Percentiles rank a stretch among this genome's conserved stretches.
These are phyloP conservation scores for Rhyzopertha dominica DNA, from an alignment of 1,140 invertebrate species.

Conservation along the genomic window DNA sequence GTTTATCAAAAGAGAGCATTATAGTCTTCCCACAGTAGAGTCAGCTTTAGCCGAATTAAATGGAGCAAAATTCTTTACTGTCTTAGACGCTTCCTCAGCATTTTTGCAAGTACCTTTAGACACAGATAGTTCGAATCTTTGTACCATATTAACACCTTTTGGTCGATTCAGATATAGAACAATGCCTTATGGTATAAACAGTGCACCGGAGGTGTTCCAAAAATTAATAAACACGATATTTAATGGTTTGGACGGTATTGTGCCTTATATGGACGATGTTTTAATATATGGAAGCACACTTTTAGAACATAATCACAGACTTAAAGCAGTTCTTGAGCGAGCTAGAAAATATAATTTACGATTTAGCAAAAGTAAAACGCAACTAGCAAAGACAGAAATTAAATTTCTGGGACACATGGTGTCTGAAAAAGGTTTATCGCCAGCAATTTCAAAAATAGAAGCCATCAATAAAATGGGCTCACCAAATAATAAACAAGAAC, in stretches of 20 bases:
- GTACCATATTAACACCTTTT: slow-evolving; percentile 24
- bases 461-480: slow-evolving; percentile 31
- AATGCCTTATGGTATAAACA: slow-evolving; percentile 24
- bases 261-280: slow-evolving; percentile 32
- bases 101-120: slow-evolving; percentile 14
- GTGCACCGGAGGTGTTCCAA: slow-evolving; percentile 25
- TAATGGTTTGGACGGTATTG: slow-evolving; percentile 21
- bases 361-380: slow-evolving; percentile 26
- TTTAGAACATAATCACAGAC: slow-evolving; percentile 26
- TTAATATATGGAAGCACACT: slow-evolving; percentile 24
- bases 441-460: slow-evolving; percentile 31
- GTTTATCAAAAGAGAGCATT: slow-evolving; percentile 26
- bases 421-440: slow-evolving; percentile 26
- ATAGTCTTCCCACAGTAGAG: slow-evolving; percentile 27
- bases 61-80: slow-evolving; percentile 18
- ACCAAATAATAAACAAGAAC: slow-evolving; percentile 10
- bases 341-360: slow-evolving; percentile 24
- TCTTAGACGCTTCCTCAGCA: slow-evolving; percentile 12
- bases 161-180: slow-evolving; percentile 21
- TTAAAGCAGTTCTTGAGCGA: slow-evolving; percentile 22
- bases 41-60: slow-evolving; percentile 20
- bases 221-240: slow-evolving; percentile 23
- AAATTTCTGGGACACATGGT: slow-evolving; percentile 35
- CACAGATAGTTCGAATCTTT: slow-evolving; percentile 13
- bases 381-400: slow-evolving; percentile 21